Evolutionary conservation across 92 coral and sea anemone species (phyloP).

Genomic region (Virgularia gustaviana): DNA sequence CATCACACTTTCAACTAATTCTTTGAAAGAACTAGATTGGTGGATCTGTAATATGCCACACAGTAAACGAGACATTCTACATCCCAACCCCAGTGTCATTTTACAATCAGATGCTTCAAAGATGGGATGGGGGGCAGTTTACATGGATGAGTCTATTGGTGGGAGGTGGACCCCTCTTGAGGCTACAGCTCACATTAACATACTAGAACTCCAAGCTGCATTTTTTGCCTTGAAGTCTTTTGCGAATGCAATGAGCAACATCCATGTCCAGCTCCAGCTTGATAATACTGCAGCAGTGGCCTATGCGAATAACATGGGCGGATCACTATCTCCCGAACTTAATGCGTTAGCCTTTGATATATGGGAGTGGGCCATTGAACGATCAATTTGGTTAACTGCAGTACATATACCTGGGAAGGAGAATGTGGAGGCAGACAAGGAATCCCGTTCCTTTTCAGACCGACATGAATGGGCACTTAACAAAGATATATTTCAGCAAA

Average conservation of each 20-base stretch:
- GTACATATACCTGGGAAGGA: slow-evolving; percentile 43
- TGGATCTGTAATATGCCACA: slow-evolving; percentile 33
- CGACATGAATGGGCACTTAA: slow-evolving; percentile 45
- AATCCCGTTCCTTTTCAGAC: slow-evolving; percentile 33
- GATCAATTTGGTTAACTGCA: slow-evolving; percentile 42
- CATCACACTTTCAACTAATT: slow-evolving; percentile 18
- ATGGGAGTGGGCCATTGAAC: slow-evolving; percentile 44
- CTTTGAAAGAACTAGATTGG: slow-evolving; percentile 17
- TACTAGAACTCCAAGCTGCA: slow-evolving; percentile 54
- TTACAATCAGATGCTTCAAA: slow-evolving; percentile 36
- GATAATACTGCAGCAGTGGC: slow-evolving; percentile 51
- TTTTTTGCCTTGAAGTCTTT: slow-evolving; percentile 57
- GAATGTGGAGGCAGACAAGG: slow-evolving; percentile 34
- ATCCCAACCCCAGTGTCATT: slow-evolving; percentile 14
- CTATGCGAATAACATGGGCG: slow-evolving; percentile 44
- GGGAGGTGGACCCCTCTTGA: slow-evolving; percentile 21
- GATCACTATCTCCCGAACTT: slow-evolving; percentile 25
- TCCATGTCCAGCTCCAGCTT: slow-evolving; percentile 43
- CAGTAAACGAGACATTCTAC: slow-evolving; percentile 9
- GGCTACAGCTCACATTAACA: slow-evolving; percentile 17
- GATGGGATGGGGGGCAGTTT: slow-evolving; percentile 26
- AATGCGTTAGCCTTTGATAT: slow-evolving; percentile 43
- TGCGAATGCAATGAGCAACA: slow-evolving; percentile 20
- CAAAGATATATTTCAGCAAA: slow-evolving; percentile 21
- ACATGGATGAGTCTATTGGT: background rate